phyloP scores from a whole-genome alignment of 2,888 invertebrate genomes.

The Micoletzkya japonica region DNA sequence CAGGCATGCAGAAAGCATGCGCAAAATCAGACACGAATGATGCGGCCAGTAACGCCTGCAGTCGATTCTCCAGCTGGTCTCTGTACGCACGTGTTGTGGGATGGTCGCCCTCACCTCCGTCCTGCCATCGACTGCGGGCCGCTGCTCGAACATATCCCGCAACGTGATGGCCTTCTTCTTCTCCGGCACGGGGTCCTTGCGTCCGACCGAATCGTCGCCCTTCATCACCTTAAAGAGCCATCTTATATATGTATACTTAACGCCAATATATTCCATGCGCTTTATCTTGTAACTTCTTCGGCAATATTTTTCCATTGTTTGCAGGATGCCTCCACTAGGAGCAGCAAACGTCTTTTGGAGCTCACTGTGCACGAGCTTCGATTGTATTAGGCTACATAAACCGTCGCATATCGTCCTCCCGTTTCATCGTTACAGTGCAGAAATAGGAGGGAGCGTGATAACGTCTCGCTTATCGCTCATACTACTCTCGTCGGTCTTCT shows the following conservation, averaged over 20 bases:
- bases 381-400: neutral
- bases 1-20: no score
- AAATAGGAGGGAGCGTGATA: no score
- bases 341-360: neutral
- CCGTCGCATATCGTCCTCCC: neutral
- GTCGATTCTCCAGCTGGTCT: no score
- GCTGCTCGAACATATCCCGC: constrained; percentile 60
- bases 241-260: neutral
- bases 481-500: no score
- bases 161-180: constrained; percentile 52
- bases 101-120: constrained; percentile 55
- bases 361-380: no score
- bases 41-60: no score
- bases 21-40: no score
- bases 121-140: constrained; percentile 48
- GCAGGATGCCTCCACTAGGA: neutral
- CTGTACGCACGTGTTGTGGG: no score
- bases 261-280: neutral
- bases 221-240: constrained; percentile 35
- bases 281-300: neutral
- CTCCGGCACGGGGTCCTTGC: neutral
- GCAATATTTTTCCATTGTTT: neutral
- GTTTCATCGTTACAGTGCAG: no score
- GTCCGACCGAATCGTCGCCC: constrained; percentile 36
- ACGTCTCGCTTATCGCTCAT: constrained; percentile 10